Base-by-base conservation (phyloP, 2,113 vertebrate species). In the Sula dactylatra region DNA sequence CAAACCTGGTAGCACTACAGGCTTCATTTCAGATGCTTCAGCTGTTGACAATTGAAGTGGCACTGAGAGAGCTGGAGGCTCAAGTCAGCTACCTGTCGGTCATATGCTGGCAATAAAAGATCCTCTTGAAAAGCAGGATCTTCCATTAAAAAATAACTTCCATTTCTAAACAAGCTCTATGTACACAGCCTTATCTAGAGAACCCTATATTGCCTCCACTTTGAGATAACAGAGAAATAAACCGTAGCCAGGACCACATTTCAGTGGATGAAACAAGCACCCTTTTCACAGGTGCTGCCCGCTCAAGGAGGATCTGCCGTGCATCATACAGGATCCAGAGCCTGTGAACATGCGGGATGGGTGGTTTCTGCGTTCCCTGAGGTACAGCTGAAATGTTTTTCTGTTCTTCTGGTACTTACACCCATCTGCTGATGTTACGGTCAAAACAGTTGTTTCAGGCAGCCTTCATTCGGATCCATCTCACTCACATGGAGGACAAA, bases 141-240 rank as follows among this genome's bases (percentile, higher is more conserved):
- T 87, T 69, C 65, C 47, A 74, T 59, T 58, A 55, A 71, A 82
- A 91, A 91, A 55, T 16, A 47, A 13, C 38, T 77, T 61, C 52
- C 8, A 9, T 4, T 7, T 90, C 67, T 69, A 82, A 95, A 87
- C 50, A 74, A 62, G 45, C 11, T 38, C 24, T 85, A 5, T 69
- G 83, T 83, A 90, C 82, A 83, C 38, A 86, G 34, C 55, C 62
- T 94, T 94, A 94, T 90, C 88, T 86, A 70, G 36, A 82, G 29
- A 77, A 52, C 40, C 34, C 36, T 32, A 6, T 44, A 86, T 70
- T 88, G 49, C 55, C 59, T 80, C 50, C 8, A 25, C 45, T 40
- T 66, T 13, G 58, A 83, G 79, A 83, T 88, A 90, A 77, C 29
- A 71, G n/a, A 29, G 19, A n/a, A 86, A 52, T 32, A 31, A 90